Evolutionary conservation across 1,140 invertebrate genomes (phyloP).

Genomic region (Planococcus citri): DNA sequence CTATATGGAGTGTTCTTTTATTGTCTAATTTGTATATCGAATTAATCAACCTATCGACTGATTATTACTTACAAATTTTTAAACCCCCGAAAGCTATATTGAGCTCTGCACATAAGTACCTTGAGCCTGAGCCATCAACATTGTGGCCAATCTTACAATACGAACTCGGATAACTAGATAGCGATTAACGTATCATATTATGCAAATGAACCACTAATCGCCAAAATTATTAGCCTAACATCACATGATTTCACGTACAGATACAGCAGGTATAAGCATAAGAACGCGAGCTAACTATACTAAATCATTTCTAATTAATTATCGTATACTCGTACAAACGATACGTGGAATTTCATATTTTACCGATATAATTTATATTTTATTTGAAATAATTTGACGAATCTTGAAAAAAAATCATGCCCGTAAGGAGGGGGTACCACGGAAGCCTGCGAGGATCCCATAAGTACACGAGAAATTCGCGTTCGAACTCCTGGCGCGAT

Average conservation of each 20-base stretch:
- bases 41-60: not conserved
- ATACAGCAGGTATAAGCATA: no score
- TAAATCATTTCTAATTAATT: slow-evolving; percentile 1
- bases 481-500: not conserved
- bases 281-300: not conserved
- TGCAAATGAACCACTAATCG: not conserved
- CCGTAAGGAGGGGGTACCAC: no score
- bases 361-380: not conserved
- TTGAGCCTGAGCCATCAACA: not conserved
- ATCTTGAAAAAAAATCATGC: not conserved
- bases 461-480: not conserved
- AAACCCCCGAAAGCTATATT: not conserved
- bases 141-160: not conserved
- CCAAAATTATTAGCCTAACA: not conserved
- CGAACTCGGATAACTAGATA: not conserved
- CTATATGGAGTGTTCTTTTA: no score
- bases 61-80: not conserved
- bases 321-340: not conserved
- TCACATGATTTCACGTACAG: not conserved
- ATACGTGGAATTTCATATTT: not conserved
- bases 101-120: not conserved
- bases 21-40: not conserved
- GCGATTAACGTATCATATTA: not conserved
- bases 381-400: not conserved
- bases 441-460: no score